Percentiles rank a stretch among this genome's conserved stretches.
phyloP scores from a whole-genome alignment of 2,888 invertebrate genomes.

The Philhelius pedissequus region DNA sequence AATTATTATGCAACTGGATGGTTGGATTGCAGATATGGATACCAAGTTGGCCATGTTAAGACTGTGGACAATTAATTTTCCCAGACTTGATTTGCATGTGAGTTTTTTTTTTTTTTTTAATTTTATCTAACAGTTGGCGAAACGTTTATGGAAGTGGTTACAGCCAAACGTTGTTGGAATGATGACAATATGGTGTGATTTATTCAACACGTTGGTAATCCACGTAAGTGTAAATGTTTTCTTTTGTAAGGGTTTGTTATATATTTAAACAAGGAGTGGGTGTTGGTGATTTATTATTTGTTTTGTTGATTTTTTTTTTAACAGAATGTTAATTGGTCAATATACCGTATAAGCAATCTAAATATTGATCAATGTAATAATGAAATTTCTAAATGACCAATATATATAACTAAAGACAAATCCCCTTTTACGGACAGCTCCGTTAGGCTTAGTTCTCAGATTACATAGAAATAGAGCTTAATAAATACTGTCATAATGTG shows the following conservation, averaged over 20 bases:
- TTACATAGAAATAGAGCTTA: no score
- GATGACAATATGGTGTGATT: not conserved
- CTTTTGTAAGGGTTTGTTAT: not conserved
- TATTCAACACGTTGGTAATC: not conserved
- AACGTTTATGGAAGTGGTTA: conserved; percentile 14
- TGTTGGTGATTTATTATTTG: not conserved
- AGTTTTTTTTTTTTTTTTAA: not conserved
- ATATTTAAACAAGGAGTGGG: not conserved
- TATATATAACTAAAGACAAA: no score
- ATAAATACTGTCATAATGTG: no score
- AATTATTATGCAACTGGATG: conserved; percentile 55
- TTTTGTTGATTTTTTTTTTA: not conserved
- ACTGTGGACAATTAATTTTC: conserved; percentile 29
- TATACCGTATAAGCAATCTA: not conserved
- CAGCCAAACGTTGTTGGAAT: not conserved
- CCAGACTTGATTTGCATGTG: conserved; percentile 14
- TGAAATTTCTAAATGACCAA: no score
- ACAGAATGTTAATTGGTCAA: not conserved
- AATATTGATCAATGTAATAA: not conserved
- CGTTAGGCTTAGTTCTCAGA: no score
- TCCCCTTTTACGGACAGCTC: no score
- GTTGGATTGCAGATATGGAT: not conserved
- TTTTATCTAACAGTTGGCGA: not conserved
- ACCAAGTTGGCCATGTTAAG: conserved; percentile 1
- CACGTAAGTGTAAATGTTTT: not conserved